These are phyloP conservation scores for Myripristis murdjan DNA, from an alignment of 2,797 vertebrate genomes.

Conservation along the genomic window DNA sequence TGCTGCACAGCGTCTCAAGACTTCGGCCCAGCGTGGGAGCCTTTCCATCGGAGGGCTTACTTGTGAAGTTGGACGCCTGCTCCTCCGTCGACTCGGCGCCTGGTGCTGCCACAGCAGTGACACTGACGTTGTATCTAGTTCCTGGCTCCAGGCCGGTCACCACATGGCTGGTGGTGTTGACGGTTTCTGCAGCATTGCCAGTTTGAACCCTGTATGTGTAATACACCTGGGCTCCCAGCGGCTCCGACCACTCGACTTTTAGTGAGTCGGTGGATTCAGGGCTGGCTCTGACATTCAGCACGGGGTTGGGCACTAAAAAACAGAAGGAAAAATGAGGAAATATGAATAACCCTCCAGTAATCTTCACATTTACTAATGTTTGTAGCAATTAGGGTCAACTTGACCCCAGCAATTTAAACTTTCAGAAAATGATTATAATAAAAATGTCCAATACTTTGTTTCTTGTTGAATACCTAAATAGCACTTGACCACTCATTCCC, in stretches of 20 bases:
- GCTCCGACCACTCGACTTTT: constrained; percentile 61
- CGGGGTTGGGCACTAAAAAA: constrained; percentile 75
- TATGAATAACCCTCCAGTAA: too few relatives aligned
- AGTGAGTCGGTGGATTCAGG: constrained; percentile 53
- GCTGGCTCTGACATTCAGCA: constrained; percentile 51
- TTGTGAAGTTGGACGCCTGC: constrained; percentile 62
- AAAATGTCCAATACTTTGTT: too few relatives aligned
- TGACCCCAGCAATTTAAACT: too few relatives aligned
- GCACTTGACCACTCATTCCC: too few relatives aligned
- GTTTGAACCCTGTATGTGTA: constrained; percentile 65
- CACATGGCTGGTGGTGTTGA: background rate
- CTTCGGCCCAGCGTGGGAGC: background rate
- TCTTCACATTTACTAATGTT: too few relatives aligned
- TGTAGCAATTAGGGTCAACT: too few relatives aligned
- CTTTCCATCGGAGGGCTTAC: constrained; percentile 59
- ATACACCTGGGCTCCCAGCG: background rate
- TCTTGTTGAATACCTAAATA: too few relatives aligned
- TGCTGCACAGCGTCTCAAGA: background rate
- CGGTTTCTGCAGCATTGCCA: background rate
- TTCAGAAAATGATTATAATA: too few relatives aligned
- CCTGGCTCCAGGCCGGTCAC: constrained; percentile 63
- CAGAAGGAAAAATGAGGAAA: background rate
- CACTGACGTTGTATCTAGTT: constrained; percentile 61
- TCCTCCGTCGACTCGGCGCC: constrained; percentile 25
- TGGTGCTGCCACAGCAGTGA: constrained; percentile 51